phyloP scores from a whole-genome alignment of 2,888 invertebrate species.

The Pollenia labialis region DNA sequence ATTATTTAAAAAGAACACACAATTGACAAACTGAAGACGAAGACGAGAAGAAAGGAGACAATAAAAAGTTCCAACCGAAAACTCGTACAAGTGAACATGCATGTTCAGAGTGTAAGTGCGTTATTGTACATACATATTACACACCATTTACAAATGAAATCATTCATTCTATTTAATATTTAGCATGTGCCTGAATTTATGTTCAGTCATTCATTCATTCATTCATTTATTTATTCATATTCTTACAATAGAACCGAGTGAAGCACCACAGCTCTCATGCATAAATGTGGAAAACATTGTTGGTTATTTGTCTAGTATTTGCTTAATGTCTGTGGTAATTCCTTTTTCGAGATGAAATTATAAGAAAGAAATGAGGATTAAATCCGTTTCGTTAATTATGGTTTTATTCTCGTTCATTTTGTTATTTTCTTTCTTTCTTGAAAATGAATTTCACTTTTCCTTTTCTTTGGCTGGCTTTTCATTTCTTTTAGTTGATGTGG shows the following conservation, averaged over 20 bases:
- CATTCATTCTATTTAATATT: conserved; percentile 65
- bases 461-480: not conserved
- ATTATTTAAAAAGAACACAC: conserved; percentile 43
- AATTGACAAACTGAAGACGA: not conserved
- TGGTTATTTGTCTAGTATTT: conserved; percentile 48
- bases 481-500: conserved; percentile 7
- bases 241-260: not conserved
- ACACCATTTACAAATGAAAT: conserved; percentile 62
- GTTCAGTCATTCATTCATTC: not conserved
- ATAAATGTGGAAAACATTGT: not conserved
- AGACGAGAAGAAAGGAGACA: conserved; percentile 1
- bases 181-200: conserved; percentile 43
- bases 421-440: conserved; percentile 11
- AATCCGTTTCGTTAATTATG: conserved; percentile 70
- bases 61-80: not conserved
- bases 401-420: not conserved
- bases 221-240: conserved; percentile 34
- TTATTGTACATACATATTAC: not conserved
- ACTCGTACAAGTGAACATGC: not conserved
- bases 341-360: conserved; percentile 42
- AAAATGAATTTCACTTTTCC: not conserved
- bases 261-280: too few species aligned
- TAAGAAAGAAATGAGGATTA: conserved; percentile 60
- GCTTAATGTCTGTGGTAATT: conserved; percentile 63
- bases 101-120: not conserved